Evolutionary conservation across 1,140 invertebrate genomes (phyloP).

Genomic region (Dreissena polymorpha): DNA sequence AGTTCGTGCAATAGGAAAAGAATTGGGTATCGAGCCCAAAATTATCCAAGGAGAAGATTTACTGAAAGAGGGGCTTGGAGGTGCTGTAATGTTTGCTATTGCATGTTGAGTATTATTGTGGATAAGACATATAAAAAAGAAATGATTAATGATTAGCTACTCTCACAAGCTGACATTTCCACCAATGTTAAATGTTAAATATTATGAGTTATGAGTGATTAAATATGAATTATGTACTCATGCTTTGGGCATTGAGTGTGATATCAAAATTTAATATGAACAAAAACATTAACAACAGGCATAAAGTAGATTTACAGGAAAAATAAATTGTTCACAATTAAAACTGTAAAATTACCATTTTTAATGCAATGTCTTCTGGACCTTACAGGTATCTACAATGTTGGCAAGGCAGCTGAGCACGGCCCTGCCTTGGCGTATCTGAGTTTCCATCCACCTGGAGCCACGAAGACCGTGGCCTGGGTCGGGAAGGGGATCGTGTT

Average conservation of each 20-base stretch:
- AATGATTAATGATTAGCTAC: too few relatives aligned
- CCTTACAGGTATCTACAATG: constrained; percentile 87
- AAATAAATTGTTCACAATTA: too few relatives aligned
- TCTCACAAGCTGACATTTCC: too few relatives aligned
- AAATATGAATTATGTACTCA: neutral
- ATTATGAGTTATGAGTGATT: neutral
- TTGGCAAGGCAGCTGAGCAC: constrained; percentile 89
- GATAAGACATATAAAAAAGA: neutral
- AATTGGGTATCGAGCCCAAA: constrained; percentile 84
- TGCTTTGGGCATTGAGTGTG: neutral
- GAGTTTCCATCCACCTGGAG: constrained; percentile 84
- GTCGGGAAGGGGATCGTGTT: constrained; percentile 97
- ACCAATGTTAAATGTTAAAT: too few relatives aligned
- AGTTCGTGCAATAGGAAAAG: constrained; percentile 84
- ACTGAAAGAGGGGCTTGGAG: constrained; percentile 87
- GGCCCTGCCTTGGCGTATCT: constrained; percentile 90
- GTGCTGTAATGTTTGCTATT: constrained; percentile 56
- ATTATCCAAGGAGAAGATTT: constrained; percentile 90
- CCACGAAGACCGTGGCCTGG: constrained; percentile 89
- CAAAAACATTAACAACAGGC: neutral
- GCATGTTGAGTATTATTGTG: neutral
- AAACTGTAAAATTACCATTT: too few relatives aligned
- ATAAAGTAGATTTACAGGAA: too few relatives aligned
- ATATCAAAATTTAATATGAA: neutral
- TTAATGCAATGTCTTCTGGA: too few relatives aligned